Evolutionary conservation across 1,140 invertebrate genomes (phyloP).

Genomic region (Diachasmimorpha longicaudata): DNA sequence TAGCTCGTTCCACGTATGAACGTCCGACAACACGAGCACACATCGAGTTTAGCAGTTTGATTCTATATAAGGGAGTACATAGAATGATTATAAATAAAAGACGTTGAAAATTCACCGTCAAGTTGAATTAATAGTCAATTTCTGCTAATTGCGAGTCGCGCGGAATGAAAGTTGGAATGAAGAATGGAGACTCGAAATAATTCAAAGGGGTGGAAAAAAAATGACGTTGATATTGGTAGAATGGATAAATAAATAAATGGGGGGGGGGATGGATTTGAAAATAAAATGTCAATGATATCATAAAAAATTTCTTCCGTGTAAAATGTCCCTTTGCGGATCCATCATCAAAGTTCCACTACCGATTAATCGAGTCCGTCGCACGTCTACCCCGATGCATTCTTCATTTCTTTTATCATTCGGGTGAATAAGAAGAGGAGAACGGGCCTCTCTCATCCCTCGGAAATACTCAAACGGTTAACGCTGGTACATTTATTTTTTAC

Average conservation of each 20-base stretch:
- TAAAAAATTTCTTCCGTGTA: slow-evolving; percentile 26
- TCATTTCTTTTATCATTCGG: slow-evolving; percentile 24
- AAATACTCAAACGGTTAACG: neutral
- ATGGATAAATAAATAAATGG: slow-evolving; percentile 2
- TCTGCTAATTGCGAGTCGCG: slow-evolving; percentile 50
- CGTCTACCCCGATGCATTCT: slow-evolving; percentile 30
- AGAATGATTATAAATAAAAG: slow-evolving; percentile 17
- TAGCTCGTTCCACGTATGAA: slow-evolving; percentile 26
- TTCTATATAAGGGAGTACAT: slow-evolving; percentile 5
- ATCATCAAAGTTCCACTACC: slow-evolving; percentile 35
- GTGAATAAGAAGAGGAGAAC: neutral
- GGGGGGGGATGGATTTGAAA: neutral
- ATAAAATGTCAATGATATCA: neutral
- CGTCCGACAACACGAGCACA: slow-evolving; percentile 2
- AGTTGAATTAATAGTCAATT: slow-evolving; percentile 53
- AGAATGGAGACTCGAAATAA: neutral
- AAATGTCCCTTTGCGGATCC: slow-evolving; percentile 16
- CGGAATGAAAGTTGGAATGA: slow-evolving; percentile 18
- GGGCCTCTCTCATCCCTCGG: neutral
- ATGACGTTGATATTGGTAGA: neutral
- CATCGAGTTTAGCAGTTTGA: slow-evolving; percentile 1
- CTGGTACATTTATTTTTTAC: neutral
- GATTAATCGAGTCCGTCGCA: slow-evolving; percentile 31
- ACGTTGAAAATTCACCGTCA: slow-evolving; percentile 30
- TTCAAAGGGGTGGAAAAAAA: neutral